phyloP scores from a whole-genome alignment of 1,140 invertebrate species.

The Sycobia sp. region DNA sequence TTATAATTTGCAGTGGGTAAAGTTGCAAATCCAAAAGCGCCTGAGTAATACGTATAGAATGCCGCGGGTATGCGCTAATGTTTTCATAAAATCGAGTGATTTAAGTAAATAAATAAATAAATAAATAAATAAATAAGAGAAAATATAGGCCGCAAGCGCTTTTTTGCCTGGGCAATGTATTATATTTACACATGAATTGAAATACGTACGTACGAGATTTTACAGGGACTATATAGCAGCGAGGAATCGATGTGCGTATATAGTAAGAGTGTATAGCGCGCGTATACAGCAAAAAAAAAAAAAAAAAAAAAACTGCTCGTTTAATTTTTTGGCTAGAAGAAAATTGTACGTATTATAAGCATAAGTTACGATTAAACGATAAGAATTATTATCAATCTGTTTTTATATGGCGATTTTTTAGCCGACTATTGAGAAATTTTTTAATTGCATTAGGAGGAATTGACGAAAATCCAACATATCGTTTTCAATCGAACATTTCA shows the following conservation, averaged over 20 bases:
- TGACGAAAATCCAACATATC: no score
- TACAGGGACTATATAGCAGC: slow-evolving; percentile 21
- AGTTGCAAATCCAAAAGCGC: slow-evolving; percentile 14
- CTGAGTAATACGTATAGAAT: slow-evolving; percentile 1
- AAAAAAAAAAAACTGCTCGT: slow-evolving; percentile 12
- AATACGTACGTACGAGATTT: slow-evolving; percentile 20
- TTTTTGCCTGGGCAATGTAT: neutral
- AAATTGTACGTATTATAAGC: neutral
- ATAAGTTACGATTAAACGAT: no score
- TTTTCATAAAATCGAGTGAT: neutral
- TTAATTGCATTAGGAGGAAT: no score
- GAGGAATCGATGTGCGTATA: slow-evolving; percentile 1
- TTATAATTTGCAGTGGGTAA: neutral
- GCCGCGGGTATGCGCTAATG: neutral
- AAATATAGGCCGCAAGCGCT: neutral
- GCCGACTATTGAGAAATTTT: no score
- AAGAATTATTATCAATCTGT: no score
- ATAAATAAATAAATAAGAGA: no score
- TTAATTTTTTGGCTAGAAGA: neutral
- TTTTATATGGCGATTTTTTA: no score
- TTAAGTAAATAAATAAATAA: neutral
- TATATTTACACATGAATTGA: slow-evolving; percentile 18
- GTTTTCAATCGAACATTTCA: no score
- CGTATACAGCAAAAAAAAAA: slow-evolving; percentile 21
- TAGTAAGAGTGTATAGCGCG: slow-evolving; percentile 23